Evolutionary conservation across 2,888 invertebrate species (phyloP).

Genomic region (Ptychoptera albimana): DNA sequence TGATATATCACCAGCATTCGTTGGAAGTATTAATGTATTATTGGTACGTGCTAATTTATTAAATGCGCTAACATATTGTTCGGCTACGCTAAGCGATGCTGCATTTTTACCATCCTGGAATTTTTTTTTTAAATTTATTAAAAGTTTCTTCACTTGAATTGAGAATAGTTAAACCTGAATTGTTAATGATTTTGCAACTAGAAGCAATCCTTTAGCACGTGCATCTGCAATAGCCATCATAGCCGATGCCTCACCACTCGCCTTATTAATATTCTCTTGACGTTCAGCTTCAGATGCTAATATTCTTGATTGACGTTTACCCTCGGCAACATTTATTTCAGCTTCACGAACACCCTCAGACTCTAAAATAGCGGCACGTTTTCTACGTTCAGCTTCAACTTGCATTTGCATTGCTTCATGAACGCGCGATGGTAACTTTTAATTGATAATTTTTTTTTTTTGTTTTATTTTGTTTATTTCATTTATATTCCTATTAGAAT

Average conservation of each 20-base stretch:
- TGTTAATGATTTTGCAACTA: conserved; percentile 49
- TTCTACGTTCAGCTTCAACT: conserved; percentile 95
- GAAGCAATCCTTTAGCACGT: conserved; percentile 63
- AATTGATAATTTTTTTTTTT: background rate
- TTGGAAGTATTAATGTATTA: conserved; percentile 88
- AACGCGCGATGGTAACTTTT: conserved; percentile 73
- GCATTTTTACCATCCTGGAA: conserved; percentile 68
- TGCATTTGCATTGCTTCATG: conserved; percentile 99
- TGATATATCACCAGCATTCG: conserved; percentile 52
- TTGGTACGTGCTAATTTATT: conserved; percentile 80
- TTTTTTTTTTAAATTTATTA: background rate
- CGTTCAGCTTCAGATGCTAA: conserved; percentile 90
- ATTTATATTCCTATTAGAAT: conserved; percentile 5
- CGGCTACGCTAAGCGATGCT: conserved; percentile 81
- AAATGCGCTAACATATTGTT: conserved; percentile 92
- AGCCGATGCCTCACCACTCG: conserved; percentile 82
- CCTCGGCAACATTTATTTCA: conserved; percentile 96
- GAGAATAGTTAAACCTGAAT: conserved; percentile 16
- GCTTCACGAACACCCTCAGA: conserved; percentile 87
- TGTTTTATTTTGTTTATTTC: background rate
- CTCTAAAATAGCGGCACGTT: conserved; percentile 91
- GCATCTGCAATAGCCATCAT: conserved; percentile 85
- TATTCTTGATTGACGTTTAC: conserved; percentile 80
- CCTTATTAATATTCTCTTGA: conserved; percentile 88
- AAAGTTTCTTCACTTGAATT: background rate